A percentile compares a stretch with the other conserved stretches of the same genome.
Conservation (phyloP, 2,888 invertebrate genomes). For the Agrochola litura region DNA sequence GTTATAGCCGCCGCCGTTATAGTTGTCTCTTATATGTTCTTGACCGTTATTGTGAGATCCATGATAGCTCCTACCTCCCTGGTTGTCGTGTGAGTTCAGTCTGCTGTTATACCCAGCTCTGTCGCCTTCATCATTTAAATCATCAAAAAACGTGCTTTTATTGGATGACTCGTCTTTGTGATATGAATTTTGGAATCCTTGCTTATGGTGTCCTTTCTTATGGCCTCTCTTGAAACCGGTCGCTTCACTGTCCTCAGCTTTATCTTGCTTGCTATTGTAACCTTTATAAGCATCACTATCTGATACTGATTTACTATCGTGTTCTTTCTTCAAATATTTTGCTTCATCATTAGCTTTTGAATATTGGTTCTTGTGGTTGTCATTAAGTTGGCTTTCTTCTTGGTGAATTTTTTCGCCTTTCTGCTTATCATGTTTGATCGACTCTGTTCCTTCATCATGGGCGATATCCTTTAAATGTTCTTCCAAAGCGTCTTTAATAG, state of each 20-base stretch:
- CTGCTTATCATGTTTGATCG: slow-evolving; percentile 84
- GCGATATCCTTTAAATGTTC: slow-evolving; percentile 87
- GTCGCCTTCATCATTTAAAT: slow-evolving; percentile 89
- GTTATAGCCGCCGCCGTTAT: slow-evolving; percentile 83
- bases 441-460: slow-evolving; percentile 84
- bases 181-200: slow-evolving; percentile 93
- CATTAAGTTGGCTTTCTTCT: slow-evolving; percentile 83
- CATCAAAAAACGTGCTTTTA: slow-evolving; percentile 93
- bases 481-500: slow-evolving; percentile 86
- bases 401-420: slow-evolving; percentile 87
- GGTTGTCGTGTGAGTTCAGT: slow-evolving; percentile 83
- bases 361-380: slow-evolving; percentile 85
- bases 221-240: slow-evolving; percentile 88
- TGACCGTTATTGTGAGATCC: slow-evolving; percentile 86
- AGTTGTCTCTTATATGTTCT: slow-evolving; percentile 82
- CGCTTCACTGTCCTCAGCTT: slow-evolving; percentile 84
- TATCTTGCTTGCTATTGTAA: slow-evolving; percentile 83
- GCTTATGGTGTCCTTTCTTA: slow-evolving; percentile 93
- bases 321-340: slow-evolving; percentile 87
- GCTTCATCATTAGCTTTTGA: slow-evolving; percentile 87
- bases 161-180: slow-evolving; percentile 93
- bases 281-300: slow-evolving; percentile 87
- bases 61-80: slow-evolving; percentile 84
- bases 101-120: slow-evolving; percentile 85
- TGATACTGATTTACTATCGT: slow-evolving; percentile 83